Conservation (phyloP, 2,113 vertebrate genomes). For the Isurus oxyrinchus region DNA sequence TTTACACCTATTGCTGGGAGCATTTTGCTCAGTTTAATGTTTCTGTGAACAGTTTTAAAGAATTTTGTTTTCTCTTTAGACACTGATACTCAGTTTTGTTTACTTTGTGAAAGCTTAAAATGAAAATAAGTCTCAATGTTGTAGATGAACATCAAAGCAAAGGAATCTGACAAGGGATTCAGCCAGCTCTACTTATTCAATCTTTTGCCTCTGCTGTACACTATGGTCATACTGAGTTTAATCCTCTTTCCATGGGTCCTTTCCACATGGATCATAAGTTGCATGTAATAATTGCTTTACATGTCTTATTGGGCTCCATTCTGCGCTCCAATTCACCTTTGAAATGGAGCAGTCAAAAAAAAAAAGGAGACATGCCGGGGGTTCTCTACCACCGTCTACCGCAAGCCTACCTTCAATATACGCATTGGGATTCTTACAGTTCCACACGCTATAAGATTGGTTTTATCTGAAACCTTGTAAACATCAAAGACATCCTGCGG, state of each 20-base stretch:
- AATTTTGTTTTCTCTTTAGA: background rate
- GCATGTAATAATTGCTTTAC: too few species aligned
- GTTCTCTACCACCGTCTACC: too few species aligned
- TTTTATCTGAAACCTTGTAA: too few species aligned
- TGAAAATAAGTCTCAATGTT: background rate
- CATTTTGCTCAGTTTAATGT: background rate
- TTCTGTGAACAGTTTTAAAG: background rate
- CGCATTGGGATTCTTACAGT: too few species aligned
- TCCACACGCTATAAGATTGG: too few species aligned
- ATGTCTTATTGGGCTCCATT: too few species aligned
- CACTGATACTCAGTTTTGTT: background rate
- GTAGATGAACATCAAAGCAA: background rate
- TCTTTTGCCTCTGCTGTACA: background rate
- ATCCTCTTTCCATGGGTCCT: background rate
- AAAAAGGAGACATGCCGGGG: too few species aligned
- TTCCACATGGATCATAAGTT: background rate
- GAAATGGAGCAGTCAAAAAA: too few species aligned
- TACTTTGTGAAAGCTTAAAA: background rate
- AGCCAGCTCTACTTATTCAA: background rate
- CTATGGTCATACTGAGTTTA: background rate
- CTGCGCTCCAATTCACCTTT: too few species aligned
- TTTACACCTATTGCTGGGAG: background rate
- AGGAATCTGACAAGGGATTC: background rate
- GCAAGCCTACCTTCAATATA: too few species aligned
- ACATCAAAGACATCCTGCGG: too few species aligned